These are phyloP conservation scores for Plestiodon gilberti DNA, from an alignment of 2,113 vertebrate species.

Conservation along the genomic window DNA sequence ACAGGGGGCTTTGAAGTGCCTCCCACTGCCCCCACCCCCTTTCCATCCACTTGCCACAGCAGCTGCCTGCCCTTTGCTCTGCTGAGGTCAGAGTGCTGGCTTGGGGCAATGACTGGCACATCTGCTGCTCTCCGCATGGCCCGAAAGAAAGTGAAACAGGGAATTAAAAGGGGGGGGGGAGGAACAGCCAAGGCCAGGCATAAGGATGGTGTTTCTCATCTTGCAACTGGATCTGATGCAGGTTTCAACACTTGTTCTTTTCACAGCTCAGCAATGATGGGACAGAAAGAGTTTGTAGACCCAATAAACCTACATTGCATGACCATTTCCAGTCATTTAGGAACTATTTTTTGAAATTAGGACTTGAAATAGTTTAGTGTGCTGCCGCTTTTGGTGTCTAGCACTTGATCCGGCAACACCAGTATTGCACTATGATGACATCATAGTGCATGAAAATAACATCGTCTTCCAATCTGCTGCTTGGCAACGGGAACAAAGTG, in stretches of 20 bases:
- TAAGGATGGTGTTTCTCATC: background rate
- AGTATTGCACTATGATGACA: background rate
- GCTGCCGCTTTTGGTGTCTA: background rate
- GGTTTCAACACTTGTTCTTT: background rate
- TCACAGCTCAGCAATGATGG: background rate
- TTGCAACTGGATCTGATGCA: background rate
- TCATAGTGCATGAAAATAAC: slow-evolving; percentile 9
- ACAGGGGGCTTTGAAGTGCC: background rate
- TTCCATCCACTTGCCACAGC: slow-evolving; percentile 28
- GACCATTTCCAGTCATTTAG: background rate
- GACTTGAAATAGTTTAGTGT: background rate
- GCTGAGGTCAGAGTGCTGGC: slow-evolving; percentile 39
- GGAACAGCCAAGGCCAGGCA: background rate
- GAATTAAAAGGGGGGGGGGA: background rate
- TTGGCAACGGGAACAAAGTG: slow-evolving; percentile 13
- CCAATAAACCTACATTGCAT: background rate
- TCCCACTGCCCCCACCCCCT: background rate
- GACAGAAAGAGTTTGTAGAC: background rate
- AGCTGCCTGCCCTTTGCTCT: slow-evolving; percentile 48
- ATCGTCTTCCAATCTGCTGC: slow-evolving; percentile 9
- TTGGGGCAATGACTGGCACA: slow-evolving; percentile 23
- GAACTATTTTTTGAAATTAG: background rate
- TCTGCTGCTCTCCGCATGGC: slow-evolving; percentile 25
- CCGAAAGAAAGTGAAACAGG: slow-evolving; percentile 5
- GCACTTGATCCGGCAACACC: background rate